Evolutionary conservation across 2,797 vertebrate species (phyloP), one percentile per base, ranked within the genome.

Genomic region (Setipinna tenuifilis): DNA sequence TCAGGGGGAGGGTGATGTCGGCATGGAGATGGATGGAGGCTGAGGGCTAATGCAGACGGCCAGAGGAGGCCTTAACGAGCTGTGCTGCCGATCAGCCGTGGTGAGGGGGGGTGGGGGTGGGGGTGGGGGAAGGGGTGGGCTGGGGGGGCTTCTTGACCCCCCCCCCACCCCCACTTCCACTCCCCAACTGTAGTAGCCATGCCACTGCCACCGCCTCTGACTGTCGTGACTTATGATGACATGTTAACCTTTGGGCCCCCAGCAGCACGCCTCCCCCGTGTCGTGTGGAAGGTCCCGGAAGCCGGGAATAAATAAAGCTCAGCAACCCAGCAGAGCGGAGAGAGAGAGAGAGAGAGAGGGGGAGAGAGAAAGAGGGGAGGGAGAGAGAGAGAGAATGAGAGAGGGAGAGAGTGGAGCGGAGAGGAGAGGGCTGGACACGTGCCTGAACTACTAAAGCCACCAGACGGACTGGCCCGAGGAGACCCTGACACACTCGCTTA

Each of bases 161-260:
- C 62, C 35, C 35, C 35, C 35, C 35, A 54, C 50, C 3, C 50
- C 3, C 50, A 54, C 50, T 3, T 7, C 3, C 50, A 54, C 50
- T 3, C 50, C 3, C 50, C 3, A 9, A 54, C 75, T 59, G 54
- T 44, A 44, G 54, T 44, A 44, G 46, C 83, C 61, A 58, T 65
- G 31, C 78, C 65, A 82, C 44, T 65, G 31, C 78, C 65, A 82
- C 44, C 59, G 87, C 59, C 23, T 71, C 78, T 85, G 81, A 85
- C 48, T 83, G 83, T 41, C 82, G 81, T 89, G 87, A 92, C 62
- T 89, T 91, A 89, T 90, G 87, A 91, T 89, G 89, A 65, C 82
- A 84, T 3, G 41, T 88, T 90, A 91, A 91, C 88, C 88, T 78
- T 84, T 86, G 80, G 17, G 85, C 84, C 84, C 85, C 57, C 84